Base-by-base conservation (phyloP, 2,888 invertebrate genomes). In the Pollenia labialis region DNA sequence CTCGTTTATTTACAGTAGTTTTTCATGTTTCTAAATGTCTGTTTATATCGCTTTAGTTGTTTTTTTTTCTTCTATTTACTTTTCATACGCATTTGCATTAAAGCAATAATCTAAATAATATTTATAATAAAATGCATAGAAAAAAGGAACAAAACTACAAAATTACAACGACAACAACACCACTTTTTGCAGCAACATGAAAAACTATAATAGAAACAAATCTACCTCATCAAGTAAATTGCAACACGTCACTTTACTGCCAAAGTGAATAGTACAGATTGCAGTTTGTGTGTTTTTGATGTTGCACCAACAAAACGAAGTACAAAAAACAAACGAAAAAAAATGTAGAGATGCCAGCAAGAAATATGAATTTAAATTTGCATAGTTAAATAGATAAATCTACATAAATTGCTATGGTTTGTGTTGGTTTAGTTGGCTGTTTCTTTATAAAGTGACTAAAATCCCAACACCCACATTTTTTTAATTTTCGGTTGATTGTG, bases 321-420 rank as follows among this genome's bases (percentile, higher is more conserved):
- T 32, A 32, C 32, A 32, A 32, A 32, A 54, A n/a, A 69, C 23
- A 23, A 23, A 23, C 23, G 23, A 75, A 82, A 80, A 52, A 66
- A 69, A 52, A 42, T 50, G n/a, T 56, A 76, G 69, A 82, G 60
- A 80, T 75, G 75, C 44, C 69, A 76, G 50, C 69, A 85, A 87
- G 89, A 91, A 90, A 91, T 91, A 91, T 91, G 92, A 92, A 91
- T 92, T 92, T 92, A 91, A 92, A 92, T 92, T 89, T 87, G 75
- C 89, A 80, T 89, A 90, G 90, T 91, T 91, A 91, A 91, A 91
- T 91, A 89, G 89, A 89, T 88, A 85, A 87, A 87, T 87, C 87
- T 87, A 50, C 84, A 84, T 84, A 84, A 87, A 87, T 87, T 87
- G 81, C 77, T 77, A 74, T 87, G 81, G 72, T 77, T 66, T 68